Evolutionary conservation across 2,888 invertebrate species (phyloP).

Genomic region (Drosophila kambysellisi): DNA sequence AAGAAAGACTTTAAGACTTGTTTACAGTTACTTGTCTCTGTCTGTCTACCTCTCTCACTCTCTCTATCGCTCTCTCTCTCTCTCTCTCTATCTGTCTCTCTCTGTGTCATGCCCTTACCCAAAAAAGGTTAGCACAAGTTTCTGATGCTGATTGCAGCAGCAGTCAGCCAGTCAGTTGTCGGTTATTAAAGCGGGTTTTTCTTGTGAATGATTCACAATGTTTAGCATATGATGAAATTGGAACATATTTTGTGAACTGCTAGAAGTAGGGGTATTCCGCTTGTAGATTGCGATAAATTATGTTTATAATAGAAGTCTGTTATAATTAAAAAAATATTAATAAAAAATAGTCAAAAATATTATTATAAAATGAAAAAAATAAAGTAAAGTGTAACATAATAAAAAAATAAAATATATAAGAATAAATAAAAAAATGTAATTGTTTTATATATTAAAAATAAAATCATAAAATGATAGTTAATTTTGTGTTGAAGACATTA

Average conservation of each 20-base stretch:
- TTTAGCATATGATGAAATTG: background rate
- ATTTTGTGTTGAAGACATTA: background rate
- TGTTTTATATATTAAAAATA: background rate
- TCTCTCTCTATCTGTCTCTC: background rate
- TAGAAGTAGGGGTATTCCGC: background rate
- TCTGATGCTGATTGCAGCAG: constrained; percentile 28
- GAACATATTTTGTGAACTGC: background rate
- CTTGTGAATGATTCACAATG: background rate
- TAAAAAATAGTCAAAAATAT: too few relatives aligned
- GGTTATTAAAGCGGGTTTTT: constrained; percentile 2
- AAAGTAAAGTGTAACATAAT: background rate
- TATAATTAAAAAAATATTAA: background rate
- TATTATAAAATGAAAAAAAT: background rate
- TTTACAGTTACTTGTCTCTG: constrained; percentile 30
- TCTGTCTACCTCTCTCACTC: background rate
- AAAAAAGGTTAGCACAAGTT: constrained; percentile 42
- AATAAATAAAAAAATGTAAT: background rate
- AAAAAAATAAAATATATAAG: background rate
- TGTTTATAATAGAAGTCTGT: background rate
- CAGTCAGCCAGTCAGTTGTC: background rate
- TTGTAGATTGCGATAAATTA: background rate
- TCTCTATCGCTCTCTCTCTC: background rate
- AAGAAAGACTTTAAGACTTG: constrained; percentile 17
- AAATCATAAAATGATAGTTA: background rate
- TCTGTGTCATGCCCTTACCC: constrained; percentile 63